Conservation (phyloP, 2,888 invertebrate genomes). For the Teleogryllus oceanicus region DNA sequence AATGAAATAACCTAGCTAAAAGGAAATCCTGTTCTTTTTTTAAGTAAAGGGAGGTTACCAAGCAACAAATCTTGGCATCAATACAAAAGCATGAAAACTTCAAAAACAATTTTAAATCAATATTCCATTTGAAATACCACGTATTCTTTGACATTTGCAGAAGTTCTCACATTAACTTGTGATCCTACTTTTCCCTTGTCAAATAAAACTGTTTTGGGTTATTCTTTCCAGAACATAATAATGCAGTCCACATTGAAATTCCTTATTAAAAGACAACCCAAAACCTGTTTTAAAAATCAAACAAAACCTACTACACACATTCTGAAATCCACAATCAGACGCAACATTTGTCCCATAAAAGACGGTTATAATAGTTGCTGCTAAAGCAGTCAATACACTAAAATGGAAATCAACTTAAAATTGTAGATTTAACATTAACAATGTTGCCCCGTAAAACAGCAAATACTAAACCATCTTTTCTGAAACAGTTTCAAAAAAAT, state of each 20-base stretch:
- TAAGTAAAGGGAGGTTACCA: neutral
- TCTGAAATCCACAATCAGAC: conserved; percentile 9
- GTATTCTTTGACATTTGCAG: too few relatives aligned
- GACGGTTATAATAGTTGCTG: neutral
- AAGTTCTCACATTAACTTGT: too few relatives aligned
- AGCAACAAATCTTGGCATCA: too few relatives aligned
- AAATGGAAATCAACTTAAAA: neutral
- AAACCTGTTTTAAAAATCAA: neutral
- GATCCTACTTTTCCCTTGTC: too few relatives aligned
- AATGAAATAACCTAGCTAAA: neutral
- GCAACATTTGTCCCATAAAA: neutral
- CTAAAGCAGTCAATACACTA: neutral
- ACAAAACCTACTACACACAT: neutral
- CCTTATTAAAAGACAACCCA: neutral
- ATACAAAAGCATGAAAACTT: too few relatives aligned
- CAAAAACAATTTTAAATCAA: too few relatives aligned
- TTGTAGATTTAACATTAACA: too few relatives aligned
- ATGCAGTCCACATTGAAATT: too few relatives aligned
- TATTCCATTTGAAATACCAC: too few relatives aligned
- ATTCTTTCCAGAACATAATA: too few relatives aligned
- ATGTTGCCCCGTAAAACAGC: neutral
- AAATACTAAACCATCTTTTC: neutral
- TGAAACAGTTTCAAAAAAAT: neutral
- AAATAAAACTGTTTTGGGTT: too few relatives aligned
- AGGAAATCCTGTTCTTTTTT: neutral